Conservation (phyloP, 1,140 invertebrate genomes). For the Papilio polytes region DNA sequence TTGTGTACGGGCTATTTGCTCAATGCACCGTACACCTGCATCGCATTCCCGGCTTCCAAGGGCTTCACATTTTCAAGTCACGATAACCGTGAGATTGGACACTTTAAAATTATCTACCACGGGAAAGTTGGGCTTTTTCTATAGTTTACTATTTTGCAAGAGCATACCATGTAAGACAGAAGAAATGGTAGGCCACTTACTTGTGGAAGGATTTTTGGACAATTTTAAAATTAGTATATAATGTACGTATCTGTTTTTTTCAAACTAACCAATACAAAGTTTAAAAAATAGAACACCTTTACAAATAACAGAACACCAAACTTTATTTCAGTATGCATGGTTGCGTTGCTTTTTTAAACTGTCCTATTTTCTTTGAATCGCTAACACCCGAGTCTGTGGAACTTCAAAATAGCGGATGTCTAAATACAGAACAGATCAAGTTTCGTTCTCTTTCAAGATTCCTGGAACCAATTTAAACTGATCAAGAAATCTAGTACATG, state of each 20-base stretch:
- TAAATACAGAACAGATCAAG: slow-evolving; percentile 30
- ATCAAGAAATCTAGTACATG: background rate
- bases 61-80: slow-evolving; percentile 22
- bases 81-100: background rate
- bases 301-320: slow-evolving; percentile 1
- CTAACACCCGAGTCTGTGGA: background rate
- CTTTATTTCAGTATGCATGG: slow-evolving; percentile 16
- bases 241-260: background rate
- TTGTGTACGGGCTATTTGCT: slow-evolving; percentile 43
- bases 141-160: background rate
- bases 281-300: background rate
- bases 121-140: background rate
- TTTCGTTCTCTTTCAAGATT: background rate
- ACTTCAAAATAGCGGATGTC: slow-evolving; percentile 27
- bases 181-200: too few relatives aligned
- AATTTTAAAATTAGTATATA: background rate
- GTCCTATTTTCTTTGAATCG: slow-evolving; percentile 14
- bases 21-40: slow-evolving; percentile 29
- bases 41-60: slow-evolving; percentile 4
- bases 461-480: background rate
- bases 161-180: too few relatives aligned
- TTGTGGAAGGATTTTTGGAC: too few relatives aligned
- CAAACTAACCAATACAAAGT: background rate
- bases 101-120: background rate
- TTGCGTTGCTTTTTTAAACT: slow-evolving; percentile 8